Percentiles rank a stretch among this genome's conserved stretches.
These are phyloP conservation scores for Heliocidaris erythrogramma DNA, from an alignment of 35 echinoderm and acorn worm genomes.

Conservation along the genomic window DNA sequence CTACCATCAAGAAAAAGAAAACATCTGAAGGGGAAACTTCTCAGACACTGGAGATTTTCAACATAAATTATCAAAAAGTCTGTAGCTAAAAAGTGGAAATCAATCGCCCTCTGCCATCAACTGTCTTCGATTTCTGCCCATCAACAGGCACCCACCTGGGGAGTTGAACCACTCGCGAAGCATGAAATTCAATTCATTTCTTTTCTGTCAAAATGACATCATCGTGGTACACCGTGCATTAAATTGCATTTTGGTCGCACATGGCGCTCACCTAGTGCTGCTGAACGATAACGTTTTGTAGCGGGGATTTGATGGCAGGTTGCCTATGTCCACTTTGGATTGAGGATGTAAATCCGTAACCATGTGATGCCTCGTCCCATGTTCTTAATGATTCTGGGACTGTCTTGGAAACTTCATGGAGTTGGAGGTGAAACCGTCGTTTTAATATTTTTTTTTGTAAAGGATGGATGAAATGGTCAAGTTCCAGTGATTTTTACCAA, in stretches of 20 bases:
- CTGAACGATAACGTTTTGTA: not conserved
- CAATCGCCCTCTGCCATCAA: not conserved
- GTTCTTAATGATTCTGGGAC: too few relatives aligned
- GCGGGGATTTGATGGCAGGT: too few relatives aligned
- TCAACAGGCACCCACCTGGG: not conserved
- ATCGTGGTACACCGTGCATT: not conserved
- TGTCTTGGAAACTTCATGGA: constrained; percentile 70
- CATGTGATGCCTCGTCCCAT: too few relatives aligned
- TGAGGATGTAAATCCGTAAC: too few relatives aligned
- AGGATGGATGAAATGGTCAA: too few relatives aligned
- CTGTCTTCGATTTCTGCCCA: constrained; percentile 6
- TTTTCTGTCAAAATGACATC: constrained; percentile 15
- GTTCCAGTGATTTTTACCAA: too few relatives aligned
- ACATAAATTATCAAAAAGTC: not conserved
- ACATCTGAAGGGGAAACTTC: not conserved
- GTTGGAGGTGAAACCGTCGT: constrained; percentile 52
- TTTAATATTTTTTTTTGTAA: not conserved
- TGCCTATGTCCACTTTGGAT: too few relatives aligned
- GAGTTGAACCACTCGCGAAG: not conserved
- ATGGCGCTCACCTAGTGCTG: not conserved
- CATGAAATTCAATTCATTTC: constrained; percentile 38
- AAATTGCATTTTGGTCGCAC: constrained; percentile 30
- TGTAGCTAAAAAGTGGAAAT: not conserved
- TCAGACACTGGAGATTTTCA: not conserved
- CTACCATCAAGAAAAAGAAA: not conserved